Evolutionary conservation across 2,888 invertebrate species (phyloP), one percentile per base, ranked within the genome.

Genomic region (Aelia acuminata): DNA sequence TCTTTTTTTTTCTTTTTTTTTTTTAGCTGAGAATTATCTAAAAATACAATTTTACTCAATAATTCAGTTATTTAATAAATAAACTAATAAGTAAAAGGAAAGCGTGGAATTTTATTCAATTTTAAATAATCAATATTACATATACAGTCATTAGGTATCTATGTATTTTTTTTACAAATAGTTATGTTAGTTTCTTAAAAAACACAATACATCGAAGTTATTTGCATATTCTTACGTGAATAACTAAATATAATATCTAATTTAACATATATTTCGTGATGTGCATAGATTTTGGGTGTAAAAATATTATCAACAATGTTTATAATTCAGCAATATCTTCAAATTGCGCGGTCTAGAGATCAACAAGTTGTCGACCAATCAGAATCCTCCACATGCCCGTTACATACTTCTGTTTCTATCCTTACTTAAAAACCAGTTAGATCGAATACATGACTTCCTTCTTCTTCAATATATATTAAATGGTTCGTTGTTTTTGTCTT

Each of bases 381-480:
- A 89, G 88, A 87, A 84, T 88, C 84, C 88, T 90, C 90, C 90
- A 90, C 90, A 90, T 90, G 89, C 88, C 88, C 88, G 63, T 88
- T 88, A 84, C 84, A 84, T 84, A 84, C 49, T 49, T 84, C n/a
- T 26, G 10, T 31, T 49, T 10, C n/a, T 75, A n/a, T 26, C n/a
- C 31, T 70, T 35, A 35, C 31, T 18, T 20, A 20, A 35, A 5
- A 70, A 70, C 18, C 63, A 70, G 18, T 70, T 70, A 7, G 35
- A 5, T 20, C 8, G 15, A 70, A 70, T 70, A 35, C 35, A 20
- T 20, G 1, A 18, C 31, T 70, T 20, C 20, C 18, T 13, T 20
- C 35, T 70, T 35, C 35, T 20, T 18, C 63, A 20, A 13, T 70
- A 35, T 35, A 7, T 20, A 70, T 70, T 35, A 35, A 70, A 70